A percentile compares a stretch with the other conserved stretches of the same genome.
phyloP scores from a whole-genome alignment of 2,113 vertebrate genomes.

The Polyodon spathula region DNA sequence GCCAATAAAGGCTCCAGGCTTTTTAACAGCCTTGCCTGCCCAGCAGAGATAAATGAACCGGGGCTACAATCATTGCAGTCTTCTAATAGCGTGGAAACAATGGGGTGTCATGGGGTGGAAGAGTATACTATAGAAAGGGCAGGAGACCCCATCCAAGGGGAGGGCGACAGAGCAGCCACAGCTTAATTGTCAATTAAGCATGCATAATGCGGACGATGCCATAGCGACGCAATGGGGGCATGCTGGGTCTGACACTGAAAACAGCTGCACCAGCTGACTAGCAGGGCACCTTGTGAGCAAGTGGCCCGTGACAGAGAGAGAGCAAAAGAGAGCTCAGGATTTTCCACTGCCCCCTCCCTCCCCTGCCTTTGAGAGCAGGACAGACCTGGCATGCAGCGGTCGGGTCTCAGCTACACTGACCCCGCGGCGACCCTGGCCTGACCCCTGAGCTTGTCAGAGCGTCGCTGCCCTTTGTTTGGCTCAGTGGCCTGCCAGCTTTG shows the following conservation, averaged over 20 bases:
- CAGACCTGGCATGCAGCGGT: constrained; percentile 22
- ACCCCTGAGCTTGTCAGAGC: constrained; percentile 65
- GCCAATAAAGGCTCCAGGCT: constrained; percentile 54
- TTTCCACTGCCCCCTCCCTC: constrained; percentile 21
- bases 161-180: constrained; percentile 64
- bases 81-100: constrained; percentile 84
- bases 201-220: constrained; percentile 81
- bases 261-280: constrained; percentile 93
- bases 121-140: constrained; percentile 65
- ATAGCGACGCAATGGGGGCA: constrained; percentile 79
- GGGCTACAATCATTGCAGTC: constrained; percentile 73
- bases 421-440: constrained; percentile 50
- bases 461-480: constrained; percentile 55
- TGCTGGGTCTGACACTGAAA: constrained; percentile 77
- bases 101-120: constrained; percentile 61
- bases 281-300: constrained; percentile 87
- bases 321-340: constrained; percentile 20
- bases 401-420: too few species aligned
- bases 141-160: constrained; percentile 75
- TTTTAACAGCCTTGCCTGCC: constrained; percentile 60
- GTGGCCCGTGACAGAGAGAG: constrained; percentile 55
- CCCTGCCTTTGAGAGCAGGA: constrained; percentile 10
- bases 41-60: constrained; percentile 80
- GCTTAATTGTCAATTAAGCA: constrained; percentile 98
- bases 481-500: constrained; percentile 61